phyloP scores from a whole-genome alignment of 1,140 invertebrate species.

The Oncopodura yosiiana region DNA sequence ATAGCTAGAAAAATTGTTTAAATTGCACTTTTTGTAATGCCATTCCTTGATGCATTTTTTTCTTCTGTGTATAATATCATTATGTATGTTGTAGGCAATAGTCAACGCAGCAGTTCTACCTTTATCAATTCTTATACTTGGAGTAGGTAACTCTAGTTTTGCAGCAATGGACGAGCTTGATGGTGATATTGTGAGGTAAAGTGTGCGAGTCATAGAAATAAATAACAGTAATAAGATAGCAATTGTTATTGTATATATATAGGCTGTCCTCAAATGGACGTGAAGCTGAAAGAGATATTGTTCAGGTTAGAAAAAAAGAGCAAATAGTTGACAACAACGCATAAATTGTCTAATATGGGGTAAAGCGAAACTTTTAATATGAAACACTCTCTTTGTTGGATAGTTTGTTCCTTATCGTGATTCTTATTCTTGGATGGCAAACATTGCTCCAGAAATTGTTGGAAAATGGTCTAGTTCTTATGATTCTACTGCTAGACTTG shows the following conservation, averaged over 20 bases:
- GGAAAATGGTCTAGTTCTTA: slow-evolving; percentile 24
- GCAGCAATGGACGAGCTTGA: slow-evolving; percentile 49
- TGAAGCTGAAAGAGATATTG: slow-evolving; percentile 46
- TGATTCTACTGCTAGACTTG: slow-evolving; percentile 18
- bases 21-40: slow-evolving; percentile 4
- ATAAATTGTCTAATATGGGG: no score
- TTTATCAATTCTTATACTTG: slow-evolving; percentile 51
- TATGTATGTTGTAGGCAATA: slow-evolving; percentile 14
- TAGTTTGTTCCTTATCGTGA: slow-evolving; percentile 41
- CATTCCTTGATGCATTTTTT: neutral
- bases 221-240: no score
- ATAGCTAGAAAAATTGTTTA: no score
- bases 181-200: slow-evolving; percentile 50
- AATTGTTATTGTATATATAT: no score
- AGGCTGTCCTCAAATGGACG: slow-evolving; percentile 41
- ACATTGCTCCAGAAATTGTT: slow-evolving; percentile 19
- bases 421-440: slow-evolving; percentile 17
- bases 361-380: no score
- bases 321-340: no score
- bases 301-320: no score
- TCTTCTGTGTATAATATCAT: neutral
- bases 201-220: no score
- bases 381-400: no score
- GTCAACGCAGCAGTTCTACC: slow-evolving; percentile 39
- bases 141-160: slow-evolving; percentile 45